Evolutionary conservation across 2,888 invertebrate genomes (phyloP).

Genomic region (Lissonota sp.): DNA sequence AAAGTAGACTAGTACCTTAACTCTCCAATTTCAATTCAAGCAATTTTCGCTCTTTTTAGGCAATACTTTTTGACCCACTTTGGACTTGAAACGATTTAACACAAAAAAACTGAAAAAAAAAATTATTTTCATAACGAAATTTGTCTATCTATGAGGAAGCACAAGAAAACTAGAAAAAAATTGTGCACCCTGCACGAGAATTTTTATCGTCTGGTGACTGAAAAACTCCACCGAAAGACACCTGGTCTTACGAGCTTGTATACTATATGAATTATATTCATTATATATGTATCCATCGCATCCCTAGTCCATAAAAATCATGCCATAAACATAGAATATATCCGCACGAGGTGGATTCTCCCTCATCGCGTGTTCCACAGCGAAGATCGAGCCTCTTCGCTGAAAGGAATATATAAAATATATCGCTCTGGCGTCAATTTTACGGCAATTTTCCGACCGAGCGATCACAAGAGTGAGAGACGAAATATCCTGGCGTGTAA

Average conservation of each 20-base stretch:
- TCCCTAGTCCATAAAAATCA: slow-evolving; percentile 52
- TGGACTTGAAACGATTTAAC: too few species aligned
- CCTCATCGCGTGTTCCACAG: slow-evolving; percentile 60
- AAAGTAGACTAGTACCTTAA: too few species aligned
- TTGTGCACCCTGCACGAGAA: background rate
- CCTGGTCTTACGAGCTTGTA: slow-evolving; percentile 42
- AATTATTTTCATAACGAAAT: too few species aligned
- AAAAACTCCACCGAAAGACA: slow-evolving; percentile 11
- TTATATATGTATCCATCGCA: background rate
- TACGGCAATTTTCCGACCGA: slow-evolving; percentile 83
- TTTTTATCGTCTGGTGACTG: slow-evolving; percentile 11
- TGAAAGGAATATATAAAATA: slow-evolving; percentile 78
- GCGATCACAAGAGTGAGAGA: slow-evolving; percentile 68
- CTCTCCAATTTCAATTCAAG: too few species aligned
- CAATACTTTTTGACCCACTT: too few species aligned
- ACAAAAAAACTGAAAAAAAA: too few species aligned
- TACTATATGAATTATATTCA: slow-evolving; percentile 26
- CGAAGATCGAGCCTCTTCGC: slow-evolving; percentile 77
- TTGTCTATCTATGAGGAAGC: too few species aligned
- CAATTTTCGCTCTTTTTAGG: too few species aligned
- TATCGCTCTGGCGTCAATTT: slow-evolving; percentile 82
- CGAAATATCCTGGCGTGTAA: slow-evolving; percentile 24
- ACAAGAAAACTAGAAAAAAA: too few species aligned
- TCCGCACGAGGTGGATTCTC: slow-evolving; percentile 41
- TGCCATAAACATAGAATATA: slow-evolving; percentile 58